These are phyloP conservation scores for Zoroaster sp. DNA, from an alignment of 53 echinoderm and acorn worm genomes.

Conservation along the genomic window DNA sequence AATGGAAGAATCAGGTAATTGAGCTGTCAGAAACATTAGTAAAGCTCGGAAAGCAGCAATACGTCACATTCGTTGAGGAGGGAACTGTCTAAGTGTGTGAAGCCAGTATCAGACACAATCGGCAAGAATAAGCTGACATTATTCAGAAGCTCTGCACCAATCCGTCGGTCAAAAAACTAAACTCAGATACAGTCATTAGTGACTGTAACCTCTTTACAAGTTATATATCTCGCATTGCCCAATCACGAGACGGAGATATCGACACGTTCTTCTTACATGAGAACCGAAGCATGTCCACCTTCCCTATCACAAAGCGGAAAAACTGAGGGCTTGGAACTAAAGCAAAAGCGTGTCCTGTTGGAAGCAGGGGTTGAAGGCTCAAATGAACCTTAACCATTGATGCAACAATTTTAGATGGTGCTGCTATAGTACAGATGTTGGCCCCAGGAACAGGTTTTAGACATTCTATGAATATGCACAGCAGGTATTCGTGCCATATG, in stretches of 20 bases:
- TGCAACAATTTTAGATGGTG: constrained; percentile 39
- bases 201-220: constrained; percentile 54
- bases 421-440: constrained; percentile 45
- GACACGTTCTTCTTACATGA: constrained; percentile 66
- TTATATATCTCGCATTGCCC: constrained; percentile 47
- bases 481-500: constrained; percentile 46
- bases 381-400: background rate
- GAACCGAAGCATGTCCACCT: constrained; percentile 67
- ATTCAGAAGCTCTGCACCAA: constrained; percentile 23
- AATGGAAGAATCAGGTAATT: background rate
- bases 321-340: constrained; percentile 34
- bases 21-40: background rate
- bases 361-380: background rate
- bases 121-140: constrained; percentile 28
- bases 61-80: background rate
- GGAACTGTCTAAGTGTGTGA: background rate
- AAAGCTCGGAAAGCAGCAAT: background rate
- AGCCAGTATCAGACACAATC: background rate
- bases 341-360: constrained; percentile 54
- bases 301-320: constrained; percentile 34
- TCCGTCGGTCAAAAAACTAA: background rate
- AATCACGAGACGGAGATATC: constrained; percentile 48
- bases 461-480: constrained; percentile 54
- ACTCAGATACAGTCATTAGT: constrained; percentile 16
- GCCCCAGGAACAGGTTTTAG: background rate